Evolutionary conservation across 1,140 invertebrate genomes (phyloP).

Genomic region (Drosophila tani): DNA sequence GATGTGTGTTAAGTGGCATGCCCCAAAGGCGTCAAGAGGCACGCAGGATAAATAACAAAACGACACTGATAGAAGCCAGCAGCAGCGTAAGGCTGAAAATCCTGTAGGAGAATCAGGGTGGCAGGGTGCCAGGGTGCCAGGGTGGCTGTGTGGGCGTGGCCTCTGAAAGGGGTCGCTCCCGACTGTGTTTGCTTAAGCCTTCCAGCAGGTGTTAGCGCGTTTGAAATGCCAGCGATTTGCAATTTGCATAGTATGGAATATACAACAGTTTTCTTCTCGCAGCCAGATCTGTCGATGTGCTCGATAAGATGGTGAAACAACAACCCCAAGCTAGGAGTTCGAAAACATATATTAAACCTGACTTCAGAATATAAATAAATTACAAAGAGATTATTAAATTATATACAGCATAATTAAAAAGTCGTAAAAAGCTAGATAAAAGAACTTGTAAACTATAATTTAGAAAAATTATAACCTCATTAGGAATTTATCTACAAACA

Average conservation of each 20-base stretch:
- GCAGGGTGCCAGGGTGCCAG: too few species aligned
- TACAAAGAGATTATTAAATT: too few species aligned
- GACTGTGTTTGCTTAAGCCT: constrained; percentile 51
- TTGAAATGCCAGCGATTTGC: constrained; percentile 62
- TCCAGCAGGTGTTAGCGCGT: constrained; percentile 64
- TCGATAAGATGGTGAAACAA: not conserved
- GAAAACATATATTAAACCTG: too few species aligned
- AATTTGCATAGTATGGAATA: constrained; percentile 63
- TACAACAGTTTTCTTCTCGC: not conserved
- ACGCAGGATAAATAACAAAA: constrained; percentile 80
- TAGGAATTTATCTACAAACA: too few species aligned
- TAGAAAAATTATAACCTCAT: not conserved
- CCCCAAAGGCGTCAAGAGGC: constrained; percentile 66
- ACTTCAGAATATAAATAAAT: too few species aligned
- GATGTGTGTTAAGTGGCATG: constrained; percentile 78
- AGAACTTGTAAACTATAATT: too few species aligned
- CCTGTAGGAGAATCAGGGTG: not conserved
- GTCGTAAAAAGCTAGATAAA: too few species aligned
- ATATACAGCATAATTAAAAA: too few species aligned
- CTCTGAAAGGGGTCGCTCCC: not conserved
- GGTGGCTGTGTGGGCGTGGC: constrained; percentile 12
- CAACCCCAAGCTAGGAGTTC: too few species aligned
- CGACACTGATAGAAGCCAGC: constrained; percentile 69
- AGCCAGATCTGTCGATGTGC: constrained; percentile 37
- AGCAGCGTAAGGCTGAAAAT: constrained; percentile 21